Evolutionary conservation across 2,888 invertebrate species (phyloP), one percentile per base, ranked within the genome.

Genomic region (Phaonia tiefii): DNA sequence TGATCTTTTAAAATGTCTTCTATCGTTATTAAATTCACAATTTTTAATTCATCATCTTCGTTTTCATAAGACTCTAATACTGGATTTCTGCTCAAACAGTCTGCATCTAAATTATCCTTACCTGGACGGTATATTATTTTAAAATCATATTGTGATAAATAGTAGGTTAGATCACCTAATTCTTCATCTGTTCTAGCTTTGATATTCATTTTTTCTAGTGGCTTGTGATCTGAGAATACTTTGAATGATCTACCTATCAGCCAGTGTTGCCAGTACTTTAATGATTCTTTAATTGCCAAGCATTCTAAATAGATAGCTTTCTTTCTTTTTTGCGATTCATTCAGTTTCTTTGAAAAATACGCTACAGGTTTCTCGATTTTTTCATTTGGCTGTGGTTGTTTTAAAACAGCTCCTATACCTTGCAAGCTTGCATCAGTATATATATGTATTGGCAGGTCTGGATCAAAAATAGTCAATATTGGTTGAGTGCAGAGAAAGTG

Each of bases 151-250:
- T 76, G 74, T 31, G 71, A 74, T 58, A 82, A 39, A 56, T 73
- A 82, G 44, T 73, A 69, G 8, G 79, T 79, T 7, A 73, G 31
- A 56, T 76, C 65, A 26, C 79, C 73, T 15, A 82, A 15, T 63
- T 82, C 79, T 31, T 79, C 73, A 63, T 82, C 73, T n/a, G 79
- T 79, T 66, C 71, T 71, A 22, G 72, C 20, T 63, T 78, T 81
- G 20, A 81, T 67, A 58, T 71, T 72, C 66, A 72, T 65, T 39
- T 60, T 72, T 58, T 77, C 74, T 17, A 82, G 31, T 10, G 83
- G 83, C 77, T 84, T 84, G 20, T 83, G 83, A 54, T 84, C 78
- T 11, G 56, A 80, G 49, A 73, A 81, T 11, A 84, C 80, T 39
- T 31, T 78, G 58, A 84, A 81, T 31, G 46, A 31, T 69, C 51